These are phyloP conservation scores for Rissa tridactyla DNA, from an alignment of 2,113 vertebrate genomes.

Conservation along the genomic window DNA sequence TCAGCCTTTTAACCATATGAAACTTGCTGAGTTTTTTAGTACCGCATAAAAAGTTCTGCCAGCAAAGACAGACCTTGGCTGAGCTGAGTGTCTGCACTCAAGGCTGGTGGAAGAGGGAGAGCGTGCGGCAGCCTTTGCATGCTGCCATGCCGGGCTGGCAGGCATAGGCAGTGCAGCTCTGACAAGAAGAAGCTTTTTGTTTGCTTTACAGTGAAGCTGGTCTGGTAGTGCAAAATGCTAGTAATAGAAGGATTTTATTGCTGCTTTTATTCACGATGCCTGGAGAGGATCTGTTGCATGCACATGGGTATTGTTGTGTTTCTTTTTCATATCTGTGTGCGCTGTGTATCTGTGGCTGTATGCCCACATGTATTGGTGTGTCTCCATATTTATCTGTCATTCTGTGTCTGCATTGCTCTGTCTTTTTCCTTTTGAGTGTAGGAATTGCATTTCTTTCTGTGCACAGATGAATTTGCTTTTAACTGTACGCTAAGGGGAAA, in stretches of 20 bases:
- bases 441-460: background rate
- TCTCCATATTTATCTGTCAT: conserved; percentile 40
- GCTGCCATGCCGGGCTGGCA: background rate
- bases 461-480: background rate
- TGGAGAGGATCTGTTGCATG: background rate
- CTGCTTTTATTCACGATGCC: background rate
- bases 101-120: background rate
- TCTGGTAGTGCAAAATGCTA: background rate
- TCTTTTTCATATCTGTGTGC: background rate
- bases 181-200: background rate
- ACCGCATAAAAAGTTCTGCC: background rate
- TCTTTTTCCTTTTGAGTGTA: conserved; percentile 11
- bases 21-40: background rate
- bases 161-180: background rate
- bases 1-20: background rate
- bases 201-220: background rate
- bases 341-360: background rate
- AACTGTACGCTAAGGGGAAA: background rate
- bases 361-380: background rate
- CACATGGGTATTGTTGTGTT: background rate
- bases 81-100: background rate
- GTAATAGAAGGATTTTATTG: background rate
- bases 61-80: background rate
- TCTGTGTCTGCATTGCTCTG: background rate
- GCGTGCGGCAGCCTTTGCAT: background rate